These are phyloP conservation scores for Lissocephala sabroskyi DNA, from an alignment of 2,888 invertebrate genomes.

Conservation along the genomic window DNA sequence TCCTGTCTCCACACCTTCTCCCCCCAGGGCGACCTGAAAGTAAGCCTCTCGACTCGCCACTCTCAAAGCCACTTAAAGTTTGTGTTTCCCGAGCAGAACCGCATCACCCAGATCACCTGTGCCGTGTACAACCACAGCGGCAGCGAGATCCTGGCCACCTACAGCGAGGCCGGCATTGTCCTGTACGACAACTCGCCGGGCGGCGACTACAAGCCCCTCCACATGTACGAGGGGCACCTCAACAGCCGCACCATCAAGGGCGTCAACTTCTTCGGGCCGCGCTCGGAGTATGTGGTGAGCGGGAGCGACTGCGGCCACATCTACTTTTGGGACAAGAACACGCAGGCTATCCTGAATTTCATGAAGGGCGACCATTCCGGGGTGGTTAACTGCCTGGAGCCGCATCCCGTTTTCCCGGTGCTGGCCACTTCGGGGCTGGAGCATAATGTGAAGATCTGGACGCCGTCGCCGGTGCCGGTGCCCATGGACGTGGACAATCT, in stretches of 20 bases:
- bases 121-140: slow-evolving; percentile 94
- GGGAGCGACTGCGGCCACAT: slow-evolving; percentile 94
- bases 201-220: slow-evolving; percentile 72
- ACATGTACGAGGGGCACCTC: slow-evolving; percentile 78
- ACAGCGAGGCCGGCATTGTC: slow-evolving; percentile 94
- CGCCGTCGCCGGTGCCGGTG: slow-evolving; percentile 76
- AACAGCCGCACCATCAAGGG: slow-evolving; percentile 88
- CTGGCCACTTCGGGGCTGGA: slow-evolving; percentile 92
- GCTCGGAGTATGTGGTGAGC: slow-evolving; percentile 91
- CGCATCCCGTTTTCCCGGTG: slow-evolving; percentile 89
- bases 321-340: slow-evolving; percentile 91
- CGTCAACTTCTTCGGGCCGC: slow-evolving; percentile 93
- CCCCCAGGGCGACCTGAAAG: too few species aligned
- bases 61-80: too few species aligned
- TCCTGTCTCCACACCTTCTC: too few species aligned
- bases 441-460: slow-evolving; percentile 94
- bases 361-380: slow-evolving; percentile 86
- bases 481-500: too few species aligned
- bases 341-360: slow-evolving; percentile 92
- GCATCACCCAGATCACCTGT: slow-evolving; percentile 82
- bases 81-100: too few species aligned
- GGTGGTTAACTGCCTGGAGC: slow-evolving; percentile 91
- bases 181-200: slow-evolving; percentile 81
- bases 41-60: too few species aligned
- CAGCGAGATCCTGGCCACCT: slow-evolving; percentile 91